Evolutionary conservation across 2,888 invertebrate genomes (phyloP).

Genomic region (Drosophila colorata): DNA sequence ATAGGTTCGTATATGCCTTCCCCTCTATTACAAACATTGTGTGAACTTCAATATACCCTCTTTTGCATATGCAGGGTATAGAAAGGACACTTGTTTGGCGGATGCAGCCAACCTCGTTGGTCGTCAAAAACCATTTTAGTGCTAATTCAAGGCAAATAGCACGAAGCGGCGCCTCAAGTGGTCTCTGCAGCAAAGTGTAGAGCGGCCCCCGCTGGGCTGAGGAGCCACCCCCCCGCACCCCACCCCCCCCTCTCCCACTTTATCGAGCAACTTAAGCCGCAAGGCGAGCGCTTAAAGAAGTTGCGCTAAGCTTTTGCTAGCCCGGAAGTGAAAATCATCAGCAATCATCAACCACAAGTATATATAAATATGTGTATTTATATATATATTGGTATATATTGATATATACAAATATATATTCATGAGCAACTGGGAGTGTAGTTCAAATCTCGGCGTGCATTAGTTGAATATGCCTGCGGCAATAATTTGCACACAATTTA

Average conservation of each 20-base stretch:
- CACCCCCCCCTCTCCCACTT: no score
- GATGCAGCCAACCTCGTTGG: slow-evolving; percentile 37
- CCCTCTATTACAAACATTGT: no score
- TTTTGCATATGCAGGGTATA: not conserved
- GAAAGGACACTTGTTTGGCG: slow-evolving; percentile 4
- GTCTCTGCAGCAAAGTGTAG: slow-evolving; percentile 18
- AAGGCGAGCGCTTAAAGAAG: slow-evolving; percentile 12
- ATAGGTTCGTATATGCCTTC: no score
- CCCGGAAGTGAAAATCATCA: slow-evolving; percentile 31
- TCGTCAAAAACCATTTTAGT: slow-evolving; percentile 65
- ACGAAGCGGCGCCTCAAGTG: slow-evolving; percentile 15
- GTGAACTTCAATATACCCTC: no score
- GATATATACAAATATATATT: not conserved
- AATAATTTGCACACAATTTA: slow-evolving; percentile 71
- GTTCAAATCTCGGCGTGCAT: slow-evolving; percentile 39
- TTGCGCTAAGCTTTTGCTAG: slow-evolving; percentile 9
- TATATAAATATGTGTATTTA: not conserved
- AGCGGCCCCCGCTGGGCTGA: not conserved
- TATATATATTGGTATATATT: not conserved
- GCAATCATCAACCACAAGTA: slow-evolving; percentile 31
- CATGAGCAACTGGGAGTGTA: no score
- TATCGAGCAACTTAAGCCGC: not conserved
- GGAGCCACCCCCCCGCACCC: not conserved
- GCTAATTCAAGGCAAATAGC: slow-evolving; percentile 54
- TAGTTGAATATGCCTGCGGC: slow-evolving; percentile 65